Evolutionary conservation across 2,888 invertebrate genomes (phyloP).

Genomic region (Chrysodeixis includens): DNA sequence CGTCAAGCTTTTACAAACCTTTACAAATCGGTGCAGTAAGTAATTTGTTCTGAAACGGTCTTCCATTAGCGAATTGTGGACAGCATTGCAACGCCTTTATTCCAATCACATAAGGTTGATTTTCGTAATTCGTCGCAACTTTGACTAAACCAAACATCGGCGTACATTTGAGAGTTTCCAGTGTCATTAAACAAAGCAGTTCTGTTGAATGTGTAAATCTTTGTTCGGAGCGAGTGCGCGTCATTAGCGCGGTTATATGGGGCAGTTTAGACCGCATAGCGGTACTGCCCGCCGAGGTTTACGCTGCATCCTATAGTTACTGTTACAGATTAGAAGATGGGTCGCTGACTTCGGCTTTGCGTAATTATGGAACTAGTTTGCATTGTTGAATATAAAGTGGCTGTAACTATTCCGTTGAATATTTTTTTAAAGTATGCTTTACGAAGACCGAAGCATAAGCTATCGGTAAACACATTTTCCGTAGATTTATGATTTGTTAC

Average conservation of each 20-base stretch:
- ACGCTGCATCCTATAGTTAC: constrained; percentile 25
- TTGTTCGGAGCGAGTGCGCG: constrained; percentile 20
- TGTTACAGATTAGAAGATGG: constrained; percentile 10
- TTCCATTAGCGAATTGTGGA: neutral
- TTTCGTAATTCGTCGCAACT: constrained; percentile 8
- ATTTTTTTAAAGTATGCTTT: neutral
- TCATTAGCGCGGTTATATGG: constrained; percentile 25
- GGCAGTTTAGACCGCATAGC: constrained; percentile 15
- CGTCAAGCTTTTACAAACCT: neutral
- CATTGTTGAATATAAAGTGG: neutral
- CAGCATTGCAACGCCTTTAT: neutral
- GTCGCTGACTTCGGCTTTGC: neutral
- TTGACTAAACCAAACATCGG: constrained; percentile 18
- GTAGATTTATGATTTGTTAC: too few species aligned
- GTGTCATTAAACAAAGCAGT: constrained; percentile 32
- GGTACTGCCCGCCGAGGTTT: constrained; percentile 34
- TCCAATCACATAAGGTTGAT: neutral
- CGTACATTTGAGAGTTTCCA: constrained; percentile 20
- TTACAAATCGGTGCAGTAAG: neutral
- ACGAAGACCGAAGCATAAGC: too few species aligned
- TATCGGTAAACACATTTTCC: too few species aligned
- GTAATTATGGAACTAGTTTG: constrained; percentile 1
- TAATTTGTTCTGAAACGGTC: neutral
- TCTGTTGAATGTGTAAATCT: constrained; percentile 16
- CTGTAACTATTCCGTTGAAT: neutral